Conservation (phyloP, 2,113 vertebrate genomes). For the Nothoprocta pentlandii region DNA sequence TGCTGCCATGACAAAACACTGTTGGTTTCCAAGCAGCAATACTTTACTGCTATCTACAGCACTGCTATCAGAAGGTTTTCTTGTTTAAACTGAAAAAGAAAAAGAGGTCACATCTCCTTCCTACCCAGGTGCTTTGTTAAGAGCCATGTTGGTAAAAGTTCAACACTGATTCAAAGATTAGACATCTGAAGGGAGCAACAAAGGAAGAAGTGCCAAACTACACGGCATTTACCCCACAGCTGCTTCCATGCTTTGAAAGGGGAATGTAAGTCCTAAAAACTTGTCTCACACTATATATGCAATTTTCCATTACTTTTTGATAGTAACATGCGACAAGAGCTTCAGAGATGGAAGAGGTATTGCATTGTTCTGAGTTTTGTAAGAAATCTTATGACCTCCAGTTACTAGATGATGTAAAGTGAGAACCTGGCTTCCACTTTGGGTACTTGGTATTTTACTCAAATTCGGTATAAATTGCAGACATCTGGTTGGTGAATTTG, state of each 20-base stretch:
- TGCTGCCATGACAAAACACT: constrained; percentile 4
- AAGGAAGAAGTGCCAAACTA: background rate
- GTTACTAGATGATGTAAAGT: background rate
- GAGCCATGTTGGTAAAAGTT: background rate
- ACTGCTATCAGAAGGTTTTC: background rate
- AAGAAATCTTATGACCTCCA: background rate
- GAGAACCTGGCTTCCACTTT: background rate
- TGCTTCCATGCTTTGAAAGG: background rate
- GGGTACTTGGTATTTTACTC: background rate
- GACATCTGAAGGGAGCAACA: background rate
- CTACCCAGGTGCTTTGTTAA: background rate
- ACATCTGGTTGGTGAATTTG: background rate
- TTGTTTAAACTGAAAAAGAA: constrained; percentile 4
- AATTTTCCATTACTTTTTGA: constrained; percentile 22
- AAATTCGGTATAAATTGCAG: background rate
- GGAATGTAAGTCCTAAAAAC: background rate
- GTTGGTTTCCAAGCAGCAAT: background rate
- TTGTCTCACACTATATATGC: background rate
- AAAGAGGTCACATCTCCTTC: constrained; percentile 29
- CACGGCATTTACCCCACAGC: background rate
- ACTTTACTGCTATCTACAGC: background rate
- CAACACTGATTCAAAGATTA: constrained; percentile 1
- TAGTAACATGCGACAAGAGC: background rate
- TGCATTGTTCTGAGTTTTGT: background rate
- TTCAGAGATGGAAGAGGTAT: background rate